Evolutionary conservation across 2,797 vertebrate genomes (phyloP), one percentile per base, ranked within the genome.

Genomic region (Loriculus beryllinus): DNA sequence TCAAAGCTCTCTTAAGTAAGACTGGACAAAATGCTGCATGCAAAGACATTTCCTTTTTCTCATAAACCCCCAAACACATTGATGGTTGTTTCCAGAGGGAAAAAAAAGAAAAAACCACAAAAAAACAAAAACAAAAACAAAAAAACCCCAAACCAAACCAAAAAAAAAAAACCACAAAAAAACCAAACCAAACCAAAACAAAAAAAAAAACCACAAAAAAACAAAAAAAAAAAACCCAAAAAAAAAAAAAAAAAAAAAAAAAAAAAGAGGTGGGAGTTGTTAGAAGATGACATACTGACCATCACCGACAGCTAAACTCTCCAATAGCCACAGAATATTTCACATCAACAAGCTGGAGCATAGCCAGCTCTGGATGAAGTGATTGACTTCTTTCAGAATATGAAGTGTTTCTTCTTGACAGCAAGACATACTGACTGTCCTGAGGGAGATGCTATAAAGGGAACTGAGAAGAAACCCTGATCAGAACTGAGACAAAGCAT

Each of bases 371-470:
- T 76, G 63, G 39, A 75, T 47, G 33, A 90, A 83, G 23, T 77
- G 86, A 67, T 62, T 82, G 63, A 40, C 12, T 79, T 89, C 51
- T 80, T 94, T 94, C 62, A 87, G 48, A 70, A 89, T 76, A 77
- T 20, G 39, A 51, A 64, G 9, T 43, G 74, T 45, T 89, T 77
- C 42, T 86, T 91, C 79, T 77, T 90, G 91, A 92, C 47, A 84
- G 40, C 10, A 74, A 70, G 65, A 35, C 48, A 71, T 62, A 40
- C 12, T 92, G 31, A 72, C 39, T 84, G 63, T 90, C 81, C 82
- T 37, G 89, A 40, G 71, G 63, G 87, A 89, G 45, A 85, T n/a
- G 25, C 60, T 82, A 56, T 65, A 65, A 90, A 89, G 52, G 3
- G 3, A 52, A 43, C 26, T 42, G 40, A 72, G 75, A 86, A 82